Evolutionary conservation across 2,113 vertebrate genomes (phyloP).

Genomic region (Apodemus speciosus): DNA sequence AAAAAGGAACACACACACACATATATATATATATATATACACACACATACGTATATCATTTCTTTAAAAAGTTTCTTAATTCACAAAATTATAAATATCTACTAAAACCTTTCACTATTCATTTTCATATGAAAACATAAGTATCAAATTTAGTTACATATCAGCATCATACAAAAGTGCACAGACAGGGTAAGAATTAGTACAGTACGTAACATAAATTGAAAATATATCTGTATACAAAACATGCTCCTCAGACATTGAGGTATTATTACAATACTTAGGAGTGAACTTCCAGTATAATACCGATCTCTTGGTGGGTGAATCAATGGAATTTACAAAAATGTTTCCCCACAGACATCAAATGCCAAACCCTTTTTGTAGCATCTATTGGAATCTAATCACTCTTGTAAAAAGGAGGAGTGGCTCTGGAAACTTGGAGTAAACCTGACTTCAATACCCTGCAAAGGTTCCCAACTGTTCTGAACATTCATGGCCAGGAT

Average conservation of each 20-base stretch:
- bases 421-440: conserved; percentile 77
- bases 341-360: conserved; percentile 84
- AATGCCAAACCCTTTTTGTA: conserved; percentile 86
- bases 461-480: conserved; percentile 80
- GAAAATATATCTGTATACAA: conserved; percentile 98
- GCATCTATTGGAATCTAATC: conserved; percentile 91
- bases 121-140: conserved; percentile 99
- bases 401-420: conserved; percentile 91
- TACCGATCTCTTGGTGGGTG: conserved; percentile 94
- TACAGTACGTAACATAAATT: conserved; percentile 95
- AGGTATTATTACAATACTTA: conserved; percentile 99
- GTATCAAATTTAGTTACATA: conserved; percentile 99
- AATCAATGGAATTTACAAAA: conserved; percentile 97
- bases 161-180: conserved; percentile 99
- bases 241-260: conserved; percentile 95
- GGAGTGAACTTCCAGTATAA: conserved; percentile 98
- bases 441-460: conserved; percentile 83
- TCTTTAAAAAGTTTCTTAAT: conserved; percentile 98
- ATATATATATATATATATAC: conserved; percentile 57
- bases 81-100: conserved; percentile 98
- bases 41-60: conserved; percentile 82
- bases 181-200: conserved; percentile 98
- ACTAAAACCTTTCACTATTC: conserved; percentile 95
- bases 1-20: conserved; percentile 85
- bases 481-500: not conserved